phyloP scores from a whole-genome alignment of 2,113 vertebrate genomes.

The Cnemophilus loriae region DNA sequence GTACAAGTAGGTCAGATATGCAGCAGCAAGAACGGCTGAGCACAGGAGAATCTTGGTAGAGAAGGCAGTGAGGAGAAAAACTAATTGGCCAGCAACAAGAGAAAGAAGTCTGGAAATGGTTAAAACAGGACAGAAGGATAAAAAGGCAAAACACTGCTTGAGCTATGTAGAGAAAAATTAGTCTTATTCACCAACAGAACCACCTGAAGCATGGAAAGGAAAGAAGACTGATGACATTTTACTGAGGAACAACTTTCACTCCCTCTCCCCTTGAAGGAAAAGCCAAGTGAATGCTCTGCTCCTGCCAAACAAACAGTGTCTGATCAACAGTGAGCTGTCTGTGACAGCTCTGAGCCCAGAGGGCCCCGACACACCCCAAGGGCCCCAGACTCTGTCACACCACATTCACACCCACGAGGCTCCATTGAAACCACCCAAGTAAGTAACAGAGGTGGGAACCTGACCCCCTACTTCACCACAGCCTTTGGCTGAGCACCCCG shows the following conservation, averaged over 20 bases:
- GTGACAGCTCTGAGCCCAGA: background rate
- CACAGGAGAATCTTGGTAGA: background rate
- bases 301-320: background rate
- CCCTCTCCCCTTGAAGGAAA: background rate
- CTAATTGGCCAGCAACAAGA: background rate
- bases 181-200: background rate
- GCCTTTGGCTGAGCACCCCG: background rate
- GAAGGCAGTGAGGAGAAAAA: background rate
- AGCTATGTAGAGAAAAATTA: background rate
- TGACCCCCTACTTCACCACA: background rate
- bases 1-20: constrained; percentile 31
- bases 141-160: background rate
- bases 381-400: background rate
- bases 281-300: background rate
- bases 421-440: background rate
- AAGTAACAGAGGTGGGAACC: background rate
- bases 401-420: background rate
- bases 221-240: background rate
- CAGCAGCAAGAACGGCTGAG: constrained; percentile 22
- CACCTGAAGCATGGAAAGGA: background rate
- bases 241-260: background rate
- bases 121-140: background rate
- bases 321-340: background rate
- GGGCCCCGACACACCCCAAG: accelerated
- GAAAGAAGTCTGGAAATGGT: background rate